These are phyloP conservation scores for Calliphora vomitoria DNA, from an alignment of 2,888 invertebrate genomes.

Conservation along the genomic window DNA sequence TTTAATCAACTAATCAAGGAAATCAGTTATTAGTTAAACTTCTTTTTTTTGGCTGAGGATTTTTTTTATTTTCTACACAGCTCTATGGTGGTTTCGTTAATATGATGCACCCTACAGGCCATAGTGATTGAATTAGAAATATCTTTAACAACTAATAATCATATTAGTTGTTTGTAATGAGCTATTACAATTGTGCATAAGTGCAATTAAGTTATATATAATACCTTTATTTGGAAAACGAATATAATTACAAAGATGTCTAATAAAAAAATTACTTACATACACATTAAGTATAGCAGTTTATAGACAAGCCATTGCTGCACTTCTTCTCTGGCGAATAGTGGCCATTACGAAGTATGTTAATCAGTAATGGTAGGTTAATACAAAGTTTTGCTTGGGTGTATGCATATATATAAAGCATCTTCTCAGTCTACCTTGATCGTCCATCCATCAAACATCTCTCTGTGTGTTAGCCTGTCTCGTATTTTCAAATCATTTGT, in stretches of 20 bases:
- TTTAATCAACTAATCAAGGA: conserved; percentile 73
- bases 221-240: no score
- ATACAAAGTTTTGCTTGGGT: no score
- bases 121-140: neutral
- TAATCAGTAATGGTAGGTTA: no score
- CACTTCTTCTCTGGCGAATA: no score
- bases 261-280: no score
- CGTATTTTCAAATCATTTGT: conserved; percentile 38
- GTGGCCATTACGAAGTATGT: no score
- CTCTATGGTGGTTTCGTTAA: neutral
- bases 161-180: no score
- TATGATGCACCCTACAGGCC: neutral
- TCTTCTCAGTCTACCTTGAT: neutral
- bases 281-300: no score
- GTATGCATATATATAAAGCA: neutral
- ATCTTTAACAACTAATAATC: neutral
- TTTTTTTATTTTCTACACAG: conserved; percentile 14
- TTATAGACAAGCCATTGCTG: no score
- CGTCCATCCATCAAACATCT: neutral
- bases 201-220: no score
- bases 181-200: no score
- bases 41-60: conserved; percentile 5
- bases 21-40: conserved; percentile 65
- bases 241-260: no score
- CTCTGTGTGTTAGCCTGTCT: neutral